These are phyloP conservation scores for Leucophenga varia DNA, from an alignment of 1,140 invertebrate species.

Conservation along the genomic window DNA sequence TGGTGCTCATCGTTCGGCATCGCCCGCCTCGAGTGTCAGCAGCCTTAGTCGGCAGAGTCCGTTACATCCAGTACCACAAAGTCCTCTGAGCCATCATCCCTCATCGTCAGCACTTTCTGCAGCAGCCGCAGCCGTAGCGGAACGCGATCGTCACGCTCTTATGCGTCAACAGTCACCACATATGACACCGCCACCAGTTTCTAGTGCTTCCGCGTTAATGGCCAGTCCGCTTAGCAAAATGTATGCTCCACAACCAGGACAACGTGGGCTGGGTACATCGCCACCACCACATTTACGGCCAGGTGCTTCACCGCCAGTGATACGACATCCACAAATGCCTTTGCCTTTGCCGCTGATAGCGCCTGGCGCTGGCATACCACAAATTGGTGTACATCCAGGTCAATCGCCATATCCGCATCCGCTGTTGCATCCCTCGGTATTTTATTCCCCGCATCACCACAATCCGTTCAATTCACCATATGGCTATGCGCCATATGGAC, in stretches of 20 bases:
- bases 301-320: slow-evolving; percentile 53
- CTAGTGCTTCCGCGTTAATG: slow-evolving; percentile 56
- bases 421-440: slow-evolving; percentile 52
- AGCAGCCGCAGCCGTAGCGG: slow-evolving; percentile 47
- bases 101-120: slow-evolving; percentile 47
- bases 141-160: slow-evolving; percentile 53
- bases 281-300: slow-evolving; percentile 54
- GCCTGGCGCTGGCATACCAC: slow-evolving; percentile 45
- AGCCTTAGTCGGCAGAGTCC: slow-evolving; percentile 53
- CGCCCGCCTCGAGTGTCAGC: slow-evolving; percentile 45
- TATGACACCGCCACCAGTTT: slow-evolving; percentile 55
- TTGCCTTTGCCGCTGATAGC: slow-evolving; percentile 50
- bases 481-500: slow-evolving; percentile 51
- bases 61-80: slow-evolving; percentile 50
- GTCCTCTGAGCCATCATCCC: slow-evolving; percentile 48
- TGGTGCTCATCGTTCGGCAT: slow-evolving; percentile 47
- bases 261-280: slow-evolving; percentile 51
- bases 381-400: slow-evolving; percentile 52
- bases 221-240: slow-evolving; percentile 55
- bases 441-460: slow-evolving; percentile 53
- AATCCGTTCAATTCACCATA: slow-evolving; percentile 55
- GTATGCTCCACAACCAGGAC: slow-evolving; percentile 49
- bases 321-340: slow-evolving; percentile 55
- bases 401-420: slow-evolving; percentile 55
- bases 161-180: slow-evolving; percentile 55